These are phyloP conservation scores for Teleogryllus occipitalis DNA, from an alignment of 1,140 invertebrate genomes.

Conservation along the genomic window DNA sequence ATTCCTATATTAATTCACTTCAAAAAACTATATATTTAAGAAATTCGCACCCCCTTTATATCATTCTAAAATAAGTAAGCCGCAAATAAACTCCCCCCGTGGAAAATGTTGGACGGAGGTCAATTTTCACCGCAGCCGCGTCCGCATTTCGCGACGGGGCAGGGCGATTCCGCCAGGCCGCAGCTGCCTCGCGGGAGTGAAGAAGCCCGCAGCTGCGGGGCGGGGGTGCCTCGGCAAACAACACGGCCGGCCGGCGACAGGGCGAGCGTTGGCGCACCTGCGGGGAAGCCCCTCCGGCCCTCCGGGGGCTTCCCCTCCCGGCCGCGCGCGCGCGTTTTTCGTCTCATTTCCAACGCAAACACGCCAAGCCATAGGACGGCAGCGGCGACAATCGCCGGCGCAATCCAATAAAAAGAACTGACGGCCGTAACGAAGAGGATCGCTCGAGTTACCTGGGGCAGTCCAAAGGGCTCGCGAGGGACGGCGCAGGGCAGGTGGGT, in stretches of 20 bases:
- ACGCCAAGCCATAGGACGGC: background rate
- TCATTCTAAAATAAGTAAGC: too few relatives aligned
- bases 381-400: background rate
- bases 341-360: constrained; percentile 3
- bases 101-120: too few relatives aligned
- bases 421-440: background rate
- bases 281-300: background rate
- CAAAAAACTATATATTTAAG: too few relatives aligned
- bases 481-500: too few relatives aligned
- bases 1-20: too few relatives aligned
- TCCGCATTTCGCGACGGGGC: too few relatives aligned
- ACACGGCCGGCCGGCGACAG: background rate
- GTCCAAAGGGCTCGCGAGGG: background rate
- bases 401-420: background rate
- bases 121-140: too few relatives aligned
- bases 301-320: background rate
- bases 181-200: background rate
- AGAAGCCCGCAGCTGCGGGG: background rate
- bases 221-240: background rate
- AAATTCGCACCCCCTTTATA: too few relatives aligned
- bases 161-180: too few relatives aligned
- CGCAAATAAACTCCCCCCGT: too few relatives aligned
- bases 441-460: background rate
- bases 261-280: background rate
- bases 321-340: background rate